A percentile compares a stretch with the other conserved stretches of the same genome.
Evolutionary conservation across 2,113 vertebrate species (phyloP).

Genomic region (Brevimyrus niger): DNA sequence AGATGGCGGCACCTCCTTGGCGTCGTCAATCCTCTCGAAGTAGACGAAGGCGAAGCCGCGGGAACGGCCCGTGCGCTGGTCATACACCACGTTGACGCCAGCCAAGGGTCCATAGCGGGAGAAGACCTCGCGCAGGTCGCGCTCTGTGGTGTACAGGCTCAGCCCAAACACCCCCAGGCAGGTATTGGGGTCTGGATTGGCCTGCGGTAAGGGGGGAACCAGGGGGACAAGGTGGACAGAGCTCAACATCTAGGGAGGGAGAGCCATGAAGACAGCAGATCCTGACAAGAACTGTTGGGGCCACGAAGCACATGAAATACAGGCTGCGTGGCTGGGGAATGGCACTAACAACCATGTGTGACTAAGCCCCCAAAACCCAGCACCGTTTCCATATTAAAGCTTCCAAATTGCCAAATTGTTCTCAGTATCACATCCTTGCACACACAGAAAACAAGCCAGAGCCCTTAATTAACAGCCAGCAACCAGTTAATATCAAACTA

Average conservation of each 20-base stretch:
- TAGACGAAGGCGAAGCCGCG: conserved; percentile 91
- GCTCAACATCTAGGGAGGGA: background rate
- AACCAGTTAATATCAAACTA: background rate
- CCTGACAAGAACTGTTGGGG: background rate
- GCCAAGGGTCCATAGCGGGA: conserved; percentile 82
- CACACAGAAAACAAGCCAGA: background rate
- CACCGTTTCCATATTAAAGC: background rate
- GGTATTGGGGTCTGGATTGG: conserved; percentile 86
- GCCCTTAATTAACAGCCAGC: background rate
- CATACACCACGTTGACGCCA: conserved; percentile 88
- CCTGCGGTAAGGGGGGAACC: conserved; percentile 53
- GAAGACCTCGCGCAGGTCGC: conserved; percentile 87
- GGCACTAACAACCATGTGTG: background rate
- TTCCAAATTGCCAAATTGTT: background rate
- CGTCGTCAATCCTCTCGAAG: conserved; percentile 85
- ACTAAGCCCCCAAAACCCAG: background rate
- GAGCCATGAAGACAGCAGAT: background rate
- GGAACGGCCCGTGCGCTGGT: conserved; percentile 85
- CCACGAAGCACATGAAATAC: background rate
- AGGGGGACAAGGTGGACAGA: conserved; percentile 9
- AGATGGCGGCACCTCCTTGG: conserved; percentile 74
- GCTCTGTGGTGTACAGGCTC: conserved; percentile 89
- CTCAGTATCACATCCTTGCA: background rate
- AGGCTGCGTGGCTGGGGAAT: background rate
- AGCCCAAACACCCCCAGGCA: conserved; percentile 90